Base-by-base conservation (phyloP, 1,140 invertebrate genomes). In the Bombus pyrosoma region DNA sequence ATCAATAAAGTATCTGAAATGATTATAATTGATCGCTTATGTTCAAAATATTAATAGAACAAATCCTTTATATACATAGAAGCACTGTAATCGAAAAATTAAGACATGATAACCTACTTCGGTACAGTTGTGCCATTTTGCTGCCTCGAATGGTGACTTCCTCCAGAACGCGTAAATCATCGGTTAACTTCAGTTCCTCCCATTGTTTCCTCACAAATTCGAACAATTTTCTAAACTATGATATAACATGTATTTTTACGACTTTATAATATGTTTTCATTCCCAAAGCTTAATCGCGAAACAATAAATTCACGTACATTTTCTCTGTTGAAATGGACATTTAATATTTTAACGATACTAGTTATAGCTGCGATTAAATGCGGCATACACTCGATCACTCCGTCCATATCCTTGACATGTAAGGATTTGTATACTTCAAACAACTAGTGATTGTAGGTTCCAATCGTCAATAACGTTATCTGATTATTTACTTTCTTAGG, bases 161-260 rank as follows among this genome's bases (percentile, higher is more conserved):
- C 28, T 82, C 69, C 2, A 82, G 13, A 4, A 82, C 53, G 5
- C 47, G 28, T 12, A 83, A 25, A 13, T 83, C 41, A 8, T 81
- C 0, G 5, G 22, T 83, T 8, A 13, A 22, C 3, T 32, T 47
- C 15, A 75, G 13, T 13, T 43, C 15, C 0, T 75, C 22, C 81
- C 81, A 83, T 12, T 83, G 72, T 12, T 22, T 22, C 3, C 8
- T 32, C 34, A 83, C 25, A 3, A 62, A 13, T n/a, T 74, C 25
- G 8, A 66, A 53, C 15, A 83, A 4, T 39, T 66, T 75, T 53
- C 41, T 75, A n/a, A 83, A 83, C 81, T 83, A 37, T 10, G 64
- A 83, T 28, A 53, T 43, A 53, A 62, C 15, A n/a, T 10, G 28
- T 18, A 13, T 72, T 8, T 41, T 25, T 8, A 28, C 4, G 6